Conservation (phyloP, 2,888 invertebrate species). For the Sylvicola fuscatus region DNA sequence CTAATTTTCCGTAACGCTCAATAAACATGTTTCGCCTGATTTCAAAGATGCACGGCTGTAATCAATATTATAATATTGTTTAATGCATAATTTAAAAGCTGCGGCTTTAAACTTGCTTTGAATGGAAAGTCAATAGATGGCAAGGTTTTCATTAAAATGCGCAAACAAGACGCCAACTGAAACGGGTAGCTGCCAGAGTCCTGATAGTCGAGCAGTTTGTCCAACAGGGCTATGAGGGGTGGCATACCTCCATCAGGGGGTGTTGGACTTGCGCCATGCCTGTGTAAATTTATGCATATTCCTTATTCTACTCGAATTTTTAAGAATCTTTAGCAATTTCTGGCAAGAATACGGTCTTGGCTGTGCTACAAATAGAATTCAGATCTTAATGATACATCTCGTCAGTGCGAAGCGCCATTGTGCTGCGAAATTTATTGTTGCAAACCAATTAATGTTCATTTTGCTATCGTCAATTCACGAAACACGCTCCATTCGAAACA, state of each 20-base stretch:
- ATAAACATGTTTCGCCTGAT: slow-evolving; percentile 19
- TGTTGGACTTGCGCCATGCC: slow-evolving; percentile 44
- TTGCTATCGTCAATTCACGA: too few species aligned
- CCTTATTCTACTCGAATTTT: too few species aligned
- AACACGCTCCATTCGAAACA: too few species aligned
- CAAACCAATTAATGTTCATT: too few species aligned
- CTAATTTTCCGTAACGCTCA: slow-evolving; percentile 18
- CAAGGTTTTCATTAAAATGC: slow-evolving; percentile 41
- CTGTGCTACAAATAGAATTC: too few species aligned
- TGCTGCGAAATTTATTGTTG: too few species aligned
- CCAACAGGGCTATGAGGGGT: slow-evolving; percentile 40
- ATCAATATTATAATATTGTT: neutral
- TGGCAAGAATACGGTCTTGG: too few species aligned
- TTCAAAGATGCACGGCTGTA: slow-evolving; percentile 17
- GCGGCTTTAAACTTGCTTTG: slow-evolving; percentile 21
- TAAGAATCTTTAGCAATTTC: too few species aligned
- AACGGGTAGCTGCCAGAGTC: slow-evolving; percentile 39
- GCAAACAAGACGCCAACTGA: slow-evolving; percentile 47
- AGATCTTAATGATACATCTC: too few species aligned
- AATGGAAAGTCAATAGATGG: slow-evolving; percentile 33
- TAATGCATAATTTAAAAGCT: too few species aligned
- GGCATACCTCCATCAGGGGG: slow-evolving; percentile 35
- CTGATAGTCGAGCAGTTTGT: slow-evolving; percentile 37
- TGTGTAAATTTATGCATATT: too few species aligned
- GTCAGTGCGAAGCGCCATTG: too few species aligned